Evolutionary conservation across 2,113 vertebrate genomes (phyloP).

Genomic region (Manacus vitellinus): DNA sequence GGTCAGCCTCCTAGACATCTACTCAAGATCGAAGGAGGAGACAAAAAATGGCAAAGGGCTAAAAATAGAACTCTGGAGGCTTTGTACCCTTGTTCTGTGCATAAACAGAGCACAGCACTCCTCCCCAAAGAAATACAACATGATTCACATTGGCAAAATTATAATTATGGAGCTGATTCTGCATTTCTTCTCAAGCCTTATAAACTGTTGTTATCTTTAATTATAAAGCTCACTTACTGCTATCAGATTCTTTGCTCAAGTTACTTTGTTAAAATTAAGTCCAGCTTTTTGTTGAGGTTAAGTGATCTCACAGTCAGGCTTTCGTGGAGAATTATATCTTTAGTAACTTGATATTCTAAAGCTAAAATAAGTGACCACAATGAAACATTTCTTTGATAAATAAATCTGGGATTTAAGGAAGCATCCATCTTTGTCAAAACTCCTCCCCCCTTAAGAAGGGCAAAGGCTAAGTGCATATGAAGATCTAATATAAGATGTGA

Average conservation of each 20-base stretch:
- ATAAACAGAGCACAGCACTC: accelerated
- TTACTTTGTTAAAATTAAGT: background rate
- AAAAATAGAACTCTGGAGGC: background rate
- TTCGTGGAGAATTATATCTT: background rate
- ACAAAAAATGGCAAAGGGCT: background rate
- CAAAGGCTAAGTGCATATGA: slow-evolving; percentile 42
- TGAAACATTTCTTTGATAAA: slow-evolving; percentile 40
- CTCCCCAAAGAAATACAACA: background rate
- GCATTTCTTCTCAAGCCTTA: background rate
- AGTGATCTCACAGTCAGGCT: background rate
- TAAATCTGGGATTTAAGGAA: slow-evolving; percentile 26
- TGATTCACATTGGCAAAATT: background rate
- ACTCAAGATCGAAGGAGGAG: background rate
- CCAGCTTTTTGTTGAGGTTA: background rate
- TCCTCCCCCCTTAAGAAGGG: background rate
- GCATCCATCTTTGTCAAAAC: slow-evolving; percentile 48
- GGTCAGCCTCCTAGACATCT: background rate
- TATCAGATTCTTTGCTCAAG: background rate
- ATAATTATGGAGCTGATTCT: background rate
- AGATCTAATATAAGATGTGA: slow-evolving; percentile 35
- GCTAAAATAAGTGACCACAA: slow-evolving; percentile 5
- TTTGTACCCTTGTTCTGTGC: background rate
- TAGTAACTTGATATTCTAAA: slow-evolving; percentile 35
- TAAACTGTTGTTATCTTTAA: background rate
- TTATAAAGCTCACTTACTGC: background rate